Conservation (phyloP, 64 coral and sea anemone genomes). For the Exaiptasia diaphana region DNA sequence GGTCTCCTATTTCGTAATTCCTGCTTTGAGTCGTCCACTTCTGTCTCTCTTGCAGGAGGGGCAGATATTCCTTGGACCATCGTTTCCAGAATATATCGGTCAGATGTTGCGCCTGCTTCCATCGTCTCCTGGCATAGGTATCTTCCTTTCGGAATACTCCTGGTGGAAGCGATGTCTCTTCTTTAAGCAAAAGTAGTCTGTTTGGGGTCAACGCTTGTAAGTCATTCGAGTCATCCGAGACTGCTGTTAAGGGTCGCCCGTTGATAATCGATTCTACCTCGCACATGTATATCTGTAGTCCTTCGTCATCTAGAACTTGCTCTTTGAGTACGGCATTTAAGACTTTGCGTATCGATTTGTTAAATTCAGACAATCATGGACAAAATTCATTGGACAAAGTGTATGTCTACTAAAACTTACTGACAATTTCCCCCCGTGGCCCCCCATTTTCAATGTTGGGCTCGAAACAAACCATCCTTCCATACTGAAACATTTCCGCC, state of each 20-base stretch:
- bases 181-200: not conserved
- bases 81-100: constrained; percentile 19
- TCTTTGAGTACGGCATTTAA: not conserved
- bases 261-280: constrained; percentile 32
- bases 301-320: constrained; percentile 38
- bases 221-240: constrained; percentile 18
- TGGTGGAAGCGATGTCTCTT: not conserved
- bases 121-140: not conserved
- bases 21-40: constrained; percentile 14
- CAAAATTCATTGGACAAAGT: no score
- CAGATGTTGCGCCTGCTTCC: constrained; percentile 20
- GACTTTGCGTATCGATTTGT: not conserved
- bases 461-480: no score
- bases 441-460: no score
- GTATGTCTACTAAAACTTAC: no score
- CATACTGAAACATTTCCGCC: no score
- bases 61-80: constrained; percentile 31
- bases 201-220: constrained; percentile 25
- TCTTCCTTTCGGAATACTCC: not conserved
- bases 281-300: not conserved
- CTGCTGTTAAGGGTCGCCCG: constrained; percentile 9
- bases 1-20: constrained; percentile 1
- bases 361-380: no score
- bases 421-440: no score
- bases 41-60: constrained; percentile 23